A percentile compares a stretch with the other conserved stretches of the same genome.
These are phyloP conservation scores for Euzophera pinguis DNA, from an alignment of 2,888 invertebrate genomes.

Conservation along the genomic window DNA sequence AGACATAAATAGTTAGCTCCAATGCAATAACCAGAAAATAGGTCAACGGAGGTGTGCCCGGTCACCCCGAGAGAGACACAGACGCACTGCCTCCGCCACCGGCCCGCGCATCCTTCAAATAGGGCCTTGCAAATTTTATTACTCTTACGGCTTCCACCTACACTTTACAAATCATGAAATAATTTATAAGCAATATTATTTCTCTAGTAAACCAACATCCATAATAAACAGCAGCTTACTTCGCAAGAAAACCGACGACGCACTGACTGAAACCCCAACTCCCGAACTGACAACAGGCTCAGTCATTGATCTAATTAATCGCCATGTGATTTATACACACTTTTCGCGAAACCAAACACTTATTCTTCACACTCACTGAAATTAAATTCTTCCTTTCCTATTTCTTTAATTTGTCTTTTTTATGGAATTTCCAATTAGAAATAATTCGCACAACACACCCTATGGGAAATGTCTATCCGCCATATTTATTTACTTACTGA, in stretches of 20 bases:
- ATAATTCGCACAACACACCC: constrained; percentile 35
- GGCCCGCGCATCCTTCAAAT: constrained; percentile 49
- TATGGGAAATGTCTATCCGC: constrained; percentile 36
- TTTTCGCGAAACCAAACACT: constrained; percentile 23
- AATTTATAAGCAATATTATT: constrained; percentile 30
- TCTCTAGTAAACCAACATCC: constrained; percentile 38
- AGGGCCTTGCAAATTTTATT: constrained; percentile 51
- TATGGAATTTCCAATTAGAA: constrained; percentile 16
- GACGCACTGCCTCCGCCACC: constrained; percentile 49
- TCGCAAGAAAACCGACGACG: constrained; percentile 52
- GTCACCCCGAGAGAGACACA: constrained; percentile 61
- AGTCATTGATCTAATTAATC: constrained; percentile 67
- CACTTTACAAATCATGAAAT: constrained; percentile 24
- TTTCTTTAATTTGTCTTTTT: constrained; percentile 14
- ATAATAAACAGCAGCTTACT: constrained; percentile 48
- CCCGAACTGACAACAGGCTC: constrained; percentile 52
- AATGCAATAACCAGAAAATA: constrained; percentile 78
- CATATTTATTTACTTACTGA: constrained; percentile 71
- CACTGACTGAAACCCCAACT: constrained; percentile 52
- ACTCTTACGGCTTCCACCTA: constrained; percentile 27
- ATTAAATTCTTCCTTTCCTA: constrained; percentile 8
- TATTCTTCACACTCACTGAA: constrained; percentile 20
- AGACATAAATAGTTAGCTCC: constrained; percentile 72
- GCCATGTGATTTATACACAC: constrained; percentile 36
- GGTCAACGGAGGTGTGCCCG: constrained; percentile 78